Base-by-base conservation (phyloP, 2,113 vertebrate genomes). In the Puma concolor region DNA sequence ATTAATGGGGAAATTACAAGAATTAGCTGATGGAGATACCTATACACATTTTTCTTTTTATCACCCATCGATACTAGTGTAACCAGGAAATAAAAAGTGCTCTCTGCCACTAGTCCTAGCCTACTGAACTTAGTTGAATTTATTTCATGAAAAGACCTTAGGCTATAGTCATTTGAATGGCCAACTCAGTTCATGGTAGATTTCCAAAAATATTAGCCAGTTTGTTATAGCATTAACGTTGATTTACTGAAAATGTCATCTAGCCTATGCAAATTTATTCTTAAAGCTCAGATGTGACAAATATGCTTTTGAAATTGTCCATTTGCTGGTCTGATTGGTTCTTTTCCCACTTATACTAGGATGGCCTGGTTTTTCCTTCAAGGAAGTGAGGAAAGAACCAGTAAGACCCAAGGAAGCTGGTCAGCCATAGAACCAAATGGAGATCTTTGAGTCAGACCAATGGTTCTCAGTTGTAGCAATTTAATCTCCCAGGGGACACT, bases 111-210 rank as follows among this genome's bases (percentile, higher is more conserved):
- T 82, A 67, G 69, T 64, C 94, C 64, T 31, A 38, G 80, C 36
- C 72, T 67, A 7, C 69, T 7, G 4, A 77, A 88, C 44, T 67
- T 63, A 88, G 80, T 97, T 57, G 29, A 50, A 52, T 94, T 88
- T 67, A 71, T 96, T 96, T 93, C 81, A 41, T 4, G 6, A 63
- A 64, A 95, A 79, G 88, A 96, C 95, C 74, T 80, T n/a, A 95
- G 83, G 87, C 67, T 64, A 63, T 27, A 69, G 69, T 66, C 91
- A 36, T 88, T 44, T 23, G 60, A 91, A 77, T 82, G 57, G 64
- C 94, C 91, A 84, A 69, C 72, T 87, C 52, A 67, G 57, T 72
- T 91, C 44, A 82, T 88, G 76, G 86, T 33, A 36, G 93, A 85
- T 52, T 96, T 93, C 54, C 14, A 1, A 57, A 84, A 84, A 91